Evolutionary conservation across 2,888 invertebrate species (phyloP), one percentile per base, ranked within the genome.

Genomic region (Lymantria dispar): DNA sequence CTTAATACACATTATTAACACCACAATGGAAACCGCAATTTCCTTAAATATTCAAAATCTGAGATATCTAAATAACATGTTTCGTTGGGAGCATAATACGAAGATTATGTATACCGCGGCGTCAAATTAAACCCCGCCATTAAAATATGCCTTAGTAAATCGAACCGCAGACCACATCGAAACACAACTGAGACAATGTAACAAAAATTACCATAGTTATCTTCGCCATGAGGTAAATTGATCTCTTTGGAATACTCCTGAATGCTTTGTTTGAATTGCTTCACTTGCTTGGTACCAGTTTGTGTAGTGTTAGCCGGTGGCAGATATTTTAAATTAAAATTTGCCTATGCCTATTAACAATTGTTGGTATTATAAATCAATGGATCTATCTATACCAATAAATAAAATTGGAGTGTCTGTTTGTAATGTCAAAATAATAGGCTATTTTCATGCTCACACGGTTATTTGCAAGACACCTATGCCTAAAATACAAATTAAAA

Each of bases 121-220:
- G 40, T 40, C 40, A 46, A 42, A 46, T 43, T 45, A 45, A 31
- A 40, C n/a, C 51, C 47, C 44, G 10, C 22, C 42, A 48, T 42
- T 42, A 45, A 41, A 31, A n/a, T 12, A 38, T 43, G 22, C 55
- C 47, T 51, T 49, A 54, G 15, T 41, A 46, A 38, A 52, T 53
- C 39, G 47, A 65, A 59, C 62, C 62, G 56, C 68, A 63, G 58
- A 66, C 71, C 59, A 58, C 58, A 50, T 44, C 60, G 55, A 43
- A 47, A 67, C 62, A 70, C 70, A 75, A 74, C 70, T 70, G 70
- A 68, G 74, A 77, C 78, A 78, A 78, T 82, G 71, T 71, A 69
- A 53, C 54, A 55, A 69, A 72, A 85, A 86, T 86, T 84, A 85
- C 52, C 52, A 68, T 51, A 78, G 73, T 82, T 78, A 82, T 73